A percentile compares a stretch with the other conserved stretches of the same genome.
These are phyloP conservation scores for Drosophila maculinotata DNA, from an alignment of 2,888 invertebrate genomes.

Conservation along the genomic window DNA sequence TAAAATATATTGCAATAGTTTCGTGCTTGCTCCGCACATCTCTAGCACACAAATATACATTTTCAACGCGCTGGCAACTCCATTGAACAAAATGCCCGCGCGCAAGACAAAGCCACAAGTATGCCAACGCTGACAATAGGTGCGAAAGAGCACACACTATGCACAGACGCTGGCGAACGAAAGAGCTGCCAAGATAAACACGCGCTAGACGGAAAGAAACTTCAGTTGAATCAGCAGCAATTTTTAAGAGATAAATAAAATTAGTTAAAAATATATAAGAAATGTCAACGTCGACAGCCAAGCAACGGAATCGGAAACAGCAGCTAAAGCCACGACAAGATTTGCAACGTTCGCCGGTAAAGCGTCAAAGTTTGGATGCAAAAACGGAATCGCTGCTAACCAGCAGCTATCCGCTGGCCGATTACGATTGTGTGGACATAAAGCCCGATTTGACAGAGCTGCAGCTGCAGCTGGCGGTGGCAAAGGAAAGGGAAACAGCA, in stretches of 20 bases:
- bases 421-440: conserved; percentile 61
- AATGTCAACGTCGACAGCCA: conserved; percentile 55
- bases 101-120: conserved; percentile 46
- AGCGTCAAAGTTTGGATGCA: conserved; percentile 56
- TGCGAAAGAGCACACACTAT: conserved; percentile 68
- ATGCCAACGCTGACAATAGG: conserved; percentile 15
- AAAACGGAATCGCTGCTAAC: conserved; percentile 47
- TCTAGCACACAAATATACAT: conserved; percentile 7
- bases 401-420: conserved; percentile 56
- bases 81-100: conserved; percentile 45
- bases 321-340: conserved; percentile 62
- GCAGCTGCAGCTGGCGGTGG: conserved; percentile 49
- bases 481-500: conserved; percentile 10
- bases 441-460: conserved; percentile 66
- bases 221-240: conserved; percentile 33
- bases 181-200: conserved; percentile 68
- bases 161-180: conserved; percentile 36
- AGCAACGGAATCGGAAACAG: conserved; percentile 58
- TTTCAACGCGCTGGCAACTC: conserved; percentile 52
- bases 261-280: conserved; percentile 1
- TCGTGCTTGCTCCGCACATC: conserved; percentile 9
- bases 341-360: conserved; percentile 54
- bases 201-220: conserved; percentile 53
- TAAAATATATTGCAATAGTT: neutral
- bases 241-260: conserved; percentile 24